Evolutionary conservation across 2,113 vertebrate genomes (phyloP), one percentile per base, ranked within the genome.

Genomic region (Vicugna pacos): DNA sequence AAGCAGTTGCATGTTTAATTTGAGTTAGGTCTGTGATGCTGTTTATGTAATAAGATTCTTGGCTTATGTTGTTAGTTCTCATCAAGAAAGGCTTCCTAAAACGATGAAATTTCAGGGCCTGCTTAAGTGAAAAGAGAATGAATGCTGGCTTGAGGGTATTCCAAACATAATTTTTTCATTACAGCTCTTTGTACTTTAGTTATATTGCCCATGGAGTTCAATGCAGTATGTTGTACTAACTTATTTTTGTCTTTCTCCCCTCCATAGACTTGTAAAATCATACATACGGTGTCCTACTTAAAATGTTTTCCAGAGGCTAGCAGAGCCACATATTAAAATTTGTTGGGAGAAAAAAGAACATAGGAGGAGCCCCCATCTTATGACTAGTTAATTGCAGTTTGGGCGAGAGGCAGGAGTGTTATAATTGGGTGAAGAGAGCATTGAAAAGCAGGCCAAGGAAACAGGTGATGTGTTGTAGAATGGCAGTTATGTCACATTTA

Each of bases 41-140:
- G 35, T 85, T 52, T 50, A 42, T 60, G 13, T 69, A 32, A 13
- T 83, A 87, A 87, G 35, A 84, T 97, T 87, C n/a, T 88, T 89
- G 54, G 15, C 52, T 85, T 52, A 64, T 30, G 28, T 73, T 48
- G 24, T 89, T 65, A 86, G 50, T 77, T 92, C 38, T 97, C 17
- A 86, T 93, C 50, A 95, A 72, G 56, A 89, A 81, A 77, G 60
- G 9, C 46, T 96, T 93, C 30, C 5, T 50, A 83, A 82, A 93
- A 46, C 69, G 93, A 52, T 94, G 83, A 58, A 11, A 75, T 92
- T 93, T 64, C 14, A 75, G 32, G 60, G 26, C 42, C 56, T 52
- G 6, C 73, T 67, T 84, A 88, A 76, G 13, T 87, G 69, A 94
- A 67, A 58, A 85, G 48, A 91, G 35, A 64, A 70, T 46, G 42